A percentile compares a stretch with the other conserved stretches of the same genome.
phyloP scores from a whole-genome alignment of 2,113 vertebrate species.

The Neopipo cinnamomea region DNA sequence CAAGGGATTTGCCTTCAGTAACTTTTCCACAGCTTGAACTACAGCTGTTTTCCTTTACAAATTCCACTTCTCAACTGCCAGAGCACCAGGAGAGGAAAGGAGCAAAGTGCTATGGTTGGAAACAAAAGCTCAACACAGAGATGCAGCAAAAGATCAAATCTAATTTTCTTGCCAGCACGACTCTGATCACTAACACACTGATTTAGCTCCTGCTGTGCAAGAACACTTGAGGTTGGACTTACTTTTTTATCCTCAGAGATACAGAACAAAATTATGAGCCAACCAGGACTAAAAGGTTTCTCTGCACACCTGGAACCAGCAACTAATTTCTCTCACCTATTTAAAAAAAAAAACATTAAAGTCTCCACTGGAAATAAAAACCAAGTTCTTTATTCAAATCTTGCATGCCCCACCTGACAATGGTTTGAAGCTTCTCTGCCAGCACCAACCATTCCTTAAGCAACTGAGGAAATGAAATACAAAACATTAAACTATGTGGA shows the following conservation, averaged over 20 bases:
- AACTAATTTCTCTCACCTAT: background rate
- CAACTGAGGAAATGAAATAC: constrained; percentile 53
- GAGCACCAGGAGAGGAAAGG: background rate
- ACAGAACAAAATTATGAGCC: background rate
- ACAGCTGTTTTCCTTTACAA: constrained; percentile 31
- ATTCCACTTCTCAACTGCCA: background rate
- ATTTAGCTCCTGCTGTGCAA: background rate
- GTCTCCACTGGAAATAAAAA: background rate
- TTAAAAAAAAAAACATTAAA: background rate
- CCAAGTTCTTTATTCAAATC: background rate
- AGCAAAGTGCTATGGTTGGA: background rate
- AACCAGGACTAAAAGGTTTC: background rate
- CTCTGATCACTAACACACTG: background rate
- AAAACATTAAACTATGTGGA: constrained; percentile 14
- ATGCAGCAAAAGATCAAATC: background rate
- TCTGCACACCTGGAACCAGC: background rate
- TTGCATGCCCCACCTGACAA: background rate
- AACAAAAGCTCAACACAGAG: background rate
- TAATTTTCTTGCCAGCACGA: background rate
- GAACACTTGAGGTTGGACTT: background rate
- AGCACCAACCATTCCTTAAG: background rate
- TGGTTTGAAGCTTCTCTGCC: background rate
- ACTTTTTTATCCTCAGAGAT: background rate
- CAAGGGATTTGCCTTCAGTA: background rate
- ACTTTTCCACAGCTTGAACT: background rate